A percentile compares a stretch with the other conserved stretches of the same genome.
Evolutionary conservation across 2,113 vertebrate genomes (phyloP).

Genomic region (Cyprinodon variegatus): DNA sequence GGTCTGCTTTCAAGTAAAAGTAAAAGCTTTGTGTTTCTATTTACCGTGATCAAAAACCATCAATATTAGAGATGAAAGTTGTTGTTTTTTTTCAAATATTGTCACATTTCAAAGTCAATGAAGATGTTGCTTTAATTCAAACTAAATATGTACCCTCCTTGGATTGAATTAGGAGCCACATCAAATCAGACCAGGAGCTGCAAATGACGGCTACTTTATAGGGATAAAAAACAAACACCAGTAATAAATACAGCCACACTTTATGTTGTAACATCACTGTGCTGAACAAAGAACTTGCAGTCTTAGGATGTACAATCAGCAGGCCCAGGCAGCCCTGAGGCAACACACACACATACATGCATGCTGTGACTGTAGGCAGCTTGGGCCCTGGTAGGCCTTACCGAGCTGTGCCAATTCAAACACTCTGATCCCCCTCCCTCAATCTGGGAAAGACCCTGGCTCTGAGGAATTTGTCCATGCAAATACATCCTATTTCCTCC

Average conservation of each 20-base stretch:
- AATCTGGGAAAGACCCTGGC: conserved; percentile 72
- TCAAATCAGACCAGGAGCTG: too few relatives aligned
- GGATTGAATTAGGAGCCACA: background rate
- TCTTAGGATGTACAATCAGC: conserved; percentile 34
- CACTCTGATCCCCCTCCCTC: conserved; percentile 62
- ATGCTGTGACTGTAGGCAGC: conserved; percentile 43
- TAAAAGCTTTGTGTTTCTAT: too few relatives aligned
- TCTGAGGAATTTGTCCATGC: conserved; percentile 78
- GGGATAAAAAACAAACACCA: background rate
- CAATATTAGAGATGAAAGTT: too few relatives aligned
- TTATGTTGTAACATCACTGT: conserved; percentile 18
- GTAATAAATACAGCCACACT: background rate
- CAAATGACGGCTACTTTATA: background rate
- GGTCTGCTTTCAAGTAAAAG: too few relatives aligned
- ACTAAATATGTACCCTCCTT: background rate
- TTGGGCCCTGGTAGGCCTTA: conserved; percentile 49
- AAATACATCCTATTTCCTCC: conserved; percentile 79
- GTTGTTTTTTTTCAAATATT: too few relatives aligned
- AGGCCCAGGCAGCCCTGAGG: conserved; percentile 42
- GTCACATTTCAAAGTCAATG: too few relatives aligned
- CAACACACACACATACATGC: conserved; percentile 11
- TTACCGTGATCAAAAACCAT: too few relatives aligned
- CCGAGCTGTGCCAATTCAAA: conserved; percentile 74
- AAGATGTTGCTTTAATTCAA: background rate
- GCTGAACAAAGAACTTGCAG: conserved; percentile 50